A percentile compares a stretch with the other conserved stretches of the same genome.
These are phyloP conservation scores for Ophioninae sp. DNA, from an alignment of 2,888 invertebrate genomes.

Conservation along the genomic window DNA sequence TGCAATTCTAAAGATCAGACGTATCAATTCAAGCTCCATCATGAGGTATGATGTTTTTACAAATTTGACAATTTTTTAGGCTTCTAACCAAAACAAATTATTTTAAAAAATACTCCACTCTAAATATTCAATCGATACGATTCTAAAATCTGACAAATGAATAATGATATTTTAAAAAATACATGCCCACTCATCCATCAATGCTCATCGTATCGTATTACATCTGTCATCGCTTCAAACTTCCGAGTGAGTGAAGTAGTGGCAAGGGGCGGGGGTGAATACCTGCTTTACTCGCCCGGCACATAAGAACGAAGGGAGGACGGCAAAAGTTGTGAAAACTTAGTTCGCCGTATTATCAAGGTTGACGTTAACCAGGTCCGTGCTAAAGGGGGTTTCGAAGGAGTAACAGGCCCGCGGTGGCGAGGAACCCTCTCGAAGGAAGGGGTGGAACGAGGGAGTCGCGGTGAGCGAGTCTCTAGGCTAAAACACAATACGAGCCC, in stretches of 20 bases:
- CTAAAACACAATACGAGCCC: slow-evolving; percentile 59
- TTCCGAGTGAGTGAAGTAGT: background rate
- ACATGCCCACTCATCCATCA: too few relatives aligned
- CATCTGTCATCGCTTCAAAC: too few relatives aligned
- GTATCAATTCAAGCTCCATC: too few relatives aligned
- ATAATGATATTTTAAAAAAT: too few relatives aligned
- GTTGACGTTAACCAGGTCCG: slow-evolving; percentile 54
- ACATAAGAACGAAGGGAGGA: slow-evolving; percentile 51
- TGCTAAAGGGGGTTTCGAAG: slow-evolving; percentile 12
- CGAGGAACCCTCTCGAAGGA: slow-evolving; percentile 4
- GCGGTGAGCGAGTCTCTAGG: slow-evolving; percentile 45
- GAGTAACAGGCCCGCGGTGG: slow-evolving; percentile 15
- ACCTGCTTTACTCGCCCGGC: slow-evolving; percentile 3
- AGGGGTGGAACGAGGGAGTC: slow-evolving; percentile 42
- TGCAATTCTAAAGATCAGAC: too few relatives aligned
- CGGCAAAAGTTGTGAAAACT: slow-evolving; percentile 59
- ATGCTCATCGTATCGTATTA: too few relatives aligned
- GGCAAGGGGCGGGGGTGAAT: slow-evolving; percentile 16
- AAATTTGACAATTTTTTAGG: too few relatives aligned
- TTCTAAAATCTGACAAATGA: too few relatives aligned
- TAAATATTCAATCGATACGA: too few relatives aligned
- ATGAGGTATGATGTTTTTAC: too few relatives aligned
- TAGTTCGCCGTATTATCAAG: slow-evolving; percentile 50
- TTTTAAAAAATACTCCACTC: too few relatives aligned
- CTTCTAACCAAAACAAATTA: too few relatives aligned